Percentiles rank a stretch among this genome's conserved stretches.
Evolutionary conservation across 2,113 vertebrate genomes (phyloP).

Genomic region (Oophaga pumilio): DNA sequence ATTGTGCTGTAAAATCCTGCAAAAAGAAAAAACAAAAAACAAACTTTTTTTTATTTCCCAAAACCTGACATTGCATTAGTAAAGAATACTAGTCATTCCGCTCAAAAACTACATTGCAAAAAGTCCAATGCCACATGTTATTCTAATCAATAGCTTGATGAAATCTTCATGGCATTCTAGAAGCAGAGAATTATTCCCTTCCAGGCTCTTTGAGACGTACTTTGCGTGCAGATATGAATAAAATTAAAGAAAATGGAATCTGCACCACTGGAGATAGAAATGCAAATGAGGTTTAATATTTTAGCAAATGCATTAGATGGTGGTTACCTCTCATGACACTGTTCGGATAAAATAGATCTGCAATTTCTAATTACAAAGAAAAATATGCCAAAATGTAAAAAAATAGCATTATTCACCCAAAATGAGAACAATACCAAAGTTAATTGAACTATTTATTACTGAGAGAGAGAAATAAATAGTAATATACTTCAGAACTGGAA

Average conservation of each 20-base stretch:
- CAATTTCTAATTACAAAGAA: neutral
- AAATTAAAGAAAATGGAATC: slow-evolving; percentile 55
- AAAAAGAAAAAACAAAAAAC: neutral
- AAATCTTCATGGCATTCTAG: neutral
- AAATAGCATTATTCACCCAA: neutral
- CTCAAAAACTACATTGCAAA: neutral
- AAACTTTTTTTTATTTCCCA: neutral
- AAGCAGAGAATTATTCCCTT: neutral
- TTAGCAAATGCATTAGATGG: neutral
- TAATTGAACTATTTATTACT: slow-evolving; percentile 23
- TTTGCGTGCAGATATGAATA: slow-evolving; percentile 56
- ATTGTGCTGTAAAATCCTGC: too few relatives aligned
- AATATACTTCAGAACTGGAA: neutral
- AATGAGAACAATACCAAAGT: slow-evolving; percentile 32
- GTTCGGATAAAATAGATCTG: slow-evolving; percentile 11
- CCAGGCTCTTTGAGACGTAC: slow-evolving; percentile 52
- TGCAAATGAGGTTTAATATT: slow-evolving; percentile 65
- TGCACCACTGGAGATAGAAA: slow-evolving; percentile 64
- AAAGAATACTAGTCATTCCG: neutral
- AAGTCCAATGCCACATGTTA: neutral
- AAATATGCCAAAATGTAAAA: slow-evolving; percentile 25
- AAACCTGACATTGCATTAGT: neutral
- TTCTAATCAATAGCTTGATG: slow-evolving; percentile 21
- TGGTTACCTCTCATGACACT: slow-evolving; percentile 36
- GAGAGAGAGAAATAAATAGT: slow-evolving; percentile 6